phyloP scores from a whole-genome alignment of 2,113 vertebrate species.

The Eulacestoma nigropectus region DNA sequence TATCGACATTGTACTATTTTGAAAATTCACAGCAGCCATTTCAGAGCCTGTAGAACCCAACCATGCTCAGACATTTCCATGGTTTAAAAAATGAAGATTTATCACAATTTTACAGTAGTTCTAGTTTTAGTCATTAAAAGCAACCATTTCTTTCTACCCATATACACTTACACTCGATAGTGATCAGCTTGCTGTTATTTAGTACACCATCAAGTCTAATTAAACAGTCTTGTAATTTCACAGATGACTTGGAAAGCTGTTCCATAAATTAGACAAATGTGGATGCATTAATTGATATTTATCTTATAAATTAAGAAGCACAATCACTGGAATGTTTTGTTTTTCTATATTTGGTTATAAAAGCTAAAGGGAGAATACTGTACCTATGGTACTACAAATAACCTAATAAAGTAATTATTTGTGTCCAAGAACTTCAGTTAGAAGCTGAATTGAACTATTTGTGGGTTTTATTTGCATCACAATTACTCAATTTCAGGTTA shows the following conservation, averaged over 20 bases:
- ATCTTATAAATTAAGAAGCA: background rate
- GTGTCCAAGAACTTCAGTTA: background rate
- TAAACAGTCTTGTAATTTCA: background rate
- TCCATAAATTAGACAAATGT: background rate
- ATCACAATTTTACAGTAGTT: background rate
- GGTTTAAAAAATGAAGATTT: background rate
- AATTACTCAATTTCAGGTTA: background rate
- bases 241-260: background rate
- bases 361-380: background rate
- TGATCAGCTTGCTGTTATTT: background rate
- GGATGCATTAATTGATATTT: background rate
- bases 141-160: background rate
- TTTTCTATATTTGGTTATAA: background rate
- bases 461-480: background rate
- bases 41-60: background rate
- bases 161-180: background rate
- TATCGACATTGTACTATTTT: rapidly evolving
- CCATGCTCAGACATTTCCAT: background rate
- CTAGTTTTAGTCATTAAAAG: background rate
- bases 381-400: background rate
- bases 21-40: background rate
- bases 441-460: background rate
- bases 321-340: background rate
- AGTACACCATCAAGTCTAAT: background rate
- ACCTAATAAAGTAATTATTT: background rate